Base-by-base conservation (phyloP, 2,888 invertebrate species). In the Erebia ligea region DNA sequence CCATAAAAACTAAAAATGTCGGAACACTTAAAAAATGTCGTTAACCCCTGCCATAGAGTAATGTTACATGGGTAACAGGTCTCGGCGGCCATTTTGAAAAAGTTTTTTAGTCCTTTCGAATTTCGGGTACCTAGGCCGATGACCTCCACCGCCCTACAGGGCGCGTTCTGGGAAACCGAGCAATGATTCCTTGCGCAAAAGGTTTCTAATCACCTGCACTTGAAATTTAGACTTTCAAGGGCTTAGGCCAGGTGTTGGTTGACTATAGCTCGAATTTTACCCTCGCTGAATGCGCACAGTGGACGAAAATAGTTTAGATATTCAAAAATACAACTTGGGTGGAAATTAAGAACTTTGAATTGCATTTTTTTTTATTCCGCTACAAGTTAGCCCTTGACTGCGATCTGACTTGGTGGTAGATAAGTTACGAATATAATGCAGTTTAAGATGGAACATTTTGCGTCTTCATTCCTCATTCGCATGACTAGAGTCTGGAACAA, bases 21-120 rank as follows among this genome's bases (percentile, higher is more conserved):
- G n/a, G 17, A 40, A 66, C 64, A 62, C 67, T 57, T 68, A 68
- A 69, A 69, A 79, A 87, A 86, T 82, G 89, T 91, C 89, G 69
- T 62, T 77, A 73, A 80, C 84, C 81, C 79, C 92, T 91, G 90
- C 79, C 92, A 92, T 93, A 93, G 93, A 92, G 92, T 92, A 92
- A 92, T 92, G 91, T 93, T 92, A 91, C 92, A 87, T 85, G 86
- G 79, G 89, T 89, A 92, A 91, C 92, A 87, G 92, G 92, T 92
- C 91, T 84, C 81, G 73, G 78, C 83, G 88, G 81, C 92, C 92
- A 92, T 92, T 92, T 87, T 92, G 89, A 82, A 85, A 89, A 87
- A 84, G 84, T 88, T 91, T 82, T 90, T 93, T 93, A 92, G 90
- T 89, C 89, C 92, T 92, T 91, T 91, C 92, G 92, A 92, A 92